Conservation (phyloP, 2,888 invertebrate genomes). For the Cantharis rustica region DNA sequence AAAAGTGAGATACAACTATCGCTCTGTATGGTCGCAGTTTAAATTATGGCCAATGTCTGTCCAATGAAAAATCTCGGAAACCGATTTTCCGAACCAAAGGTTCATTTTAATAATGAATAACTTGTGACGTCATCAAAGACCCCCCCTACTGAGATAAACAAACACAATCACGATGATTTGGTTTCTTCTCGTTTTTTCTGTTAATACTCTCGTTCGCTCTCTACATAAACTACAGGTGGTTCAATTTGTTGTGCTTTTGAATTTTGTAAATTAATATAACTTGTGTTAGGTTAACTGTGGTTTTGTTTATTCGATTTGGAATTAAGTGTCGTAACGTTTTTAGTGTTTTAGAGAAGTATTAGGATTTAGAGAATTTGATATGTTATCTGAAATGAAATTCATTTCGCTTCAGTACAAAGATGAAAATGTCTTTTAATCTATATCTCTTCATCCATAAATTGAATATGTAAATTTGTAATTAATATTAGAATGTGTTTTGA, state of each 20-base stretch:
- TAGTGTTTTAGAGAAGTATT: neutral
- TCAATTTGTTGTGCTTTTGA: neutral
- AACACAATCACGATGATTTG: too few species aligned
- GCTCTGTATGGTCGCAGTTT: too few species aligned
- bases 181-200: too few species aligned
- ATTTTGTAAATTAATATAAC: neutral
- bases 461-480: constrained; percentile 4
- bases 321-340: neutral
- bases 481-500: constrained; percentile 2
- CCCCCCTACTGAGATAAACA: too few species aligned
- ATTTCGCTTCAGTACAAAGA: neutral
- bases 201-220: too few species aligned
- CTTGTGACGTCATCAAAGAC: too few species aligned
- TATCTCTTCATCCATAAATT: constrained; percentile 2
- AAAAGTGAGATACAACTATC: too few species aligned
- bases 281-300: neutral
- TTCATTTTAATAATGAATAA: too few species aligned
- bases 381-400: neutral
- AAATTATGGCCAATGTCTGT: too few species aligned
- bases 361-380: neutral
- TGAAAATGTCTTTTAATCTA: neutral
- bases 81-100: too few species aligned
- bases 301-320: neutral
- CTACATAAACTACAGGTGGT: too few species aligned
- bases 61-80: too few species aligned